phyloP scores from a whole-genome alignment of 2,797 vertebrate genomes.

The Parotocinclus haroldoi region DNA sequence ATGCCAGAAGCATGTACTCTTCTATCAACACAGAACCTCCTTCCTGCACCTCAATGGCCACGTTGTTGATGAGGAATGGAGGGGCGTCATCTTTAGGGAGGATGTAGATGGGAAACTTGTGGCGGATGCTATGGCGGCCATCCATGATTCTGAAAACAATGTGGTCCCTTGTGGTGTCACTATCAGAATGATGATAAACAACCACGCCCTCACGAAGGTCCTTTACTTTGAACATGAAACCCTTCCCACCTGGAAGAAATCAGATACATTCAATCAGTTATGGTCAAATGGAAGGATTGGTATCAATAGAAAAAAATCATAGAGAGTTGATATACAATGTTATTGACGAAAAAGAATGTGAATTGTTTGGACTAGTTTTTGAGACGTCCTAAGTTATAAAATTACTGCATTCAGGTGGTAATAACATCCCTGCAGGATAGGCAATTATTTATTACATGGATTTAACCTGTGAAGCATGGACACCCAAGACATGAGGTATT shows the following conservation, averaged over 20 bases:
- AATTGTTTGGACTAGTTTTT: too few species aligned
- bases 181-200: conserved; percentile 73
- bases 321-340: too few species aligned
- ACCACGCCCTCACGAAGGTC: conserved; percentile 66
- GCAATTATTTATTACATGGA: too few species aligned
- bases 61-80: conserved; percentile 67
- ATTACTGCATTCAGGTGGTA: too few species aligned
- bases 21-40: conserved; percentile 48
- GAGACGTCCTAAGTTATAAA: too few species aligned
- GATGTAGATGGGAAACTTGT: conserved; percentile 67
- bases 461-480: too few species aligned
- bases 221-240: conserved; percentile 72
- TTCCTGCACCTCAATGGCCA: conserved; percentile 62
- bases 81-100: conserved; percentile 72
- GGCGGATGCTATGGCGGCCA: conserved; percentile 67
- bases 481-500: too few species aligned
- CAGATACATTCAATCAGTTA: not conserved
- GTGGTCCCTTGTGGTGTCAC: conserved; percentile 68
- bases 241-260: conserved; percentile 69
- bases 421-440: too few species aligned
- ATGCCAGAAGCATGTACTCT: conserved; percentile 60
- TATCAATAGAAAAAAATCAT: conserved; percentile 57
- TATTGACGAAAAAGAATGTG: too few species aligned
- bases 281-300: conserved; percentile 25
- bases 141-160: conserved; percentile 72